phyloP scores from a whole-genome alignment of 2,797 vertebrate species.

The Muscicapa striata region DNA sequence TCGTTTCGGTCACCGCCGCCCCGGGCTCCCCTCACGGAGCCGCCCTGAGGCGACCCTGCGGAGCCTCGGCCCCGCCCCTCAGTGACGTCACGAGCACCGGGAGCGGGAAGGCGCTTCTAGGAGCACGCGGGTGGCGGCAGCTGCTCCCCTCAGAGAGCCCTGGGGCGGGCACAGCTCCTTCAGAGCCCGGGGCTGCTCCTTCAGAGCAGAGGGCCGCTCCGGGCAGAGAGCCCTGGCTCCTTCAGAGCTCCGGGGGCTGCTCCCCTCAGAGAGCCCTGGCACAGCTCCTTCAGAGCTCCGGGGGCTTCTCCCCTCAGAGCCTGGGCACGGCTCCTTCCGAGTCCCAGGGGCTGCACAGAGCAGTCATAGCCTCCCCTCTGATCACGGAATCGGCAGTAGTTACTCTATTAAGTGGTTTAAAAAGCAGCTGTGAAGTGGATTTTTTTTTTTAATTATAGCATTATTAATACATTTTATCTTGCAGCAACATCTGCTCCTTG shows the following conservation, averaged over 20 bases:
- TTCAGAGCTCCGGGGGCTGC: too few species aligned
- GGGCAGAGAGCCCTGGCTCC: background rate
- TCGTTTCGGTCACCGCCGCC: background rate
- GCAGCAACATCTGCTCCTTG: background rate
- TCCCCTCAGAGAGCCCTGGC: background rate
- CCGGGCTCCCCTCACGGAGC: background rate
- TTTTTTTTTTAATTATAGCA: background rate
- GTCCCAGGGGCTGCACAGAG: background rate
- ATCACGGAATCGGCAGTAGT: rapidly evolving
- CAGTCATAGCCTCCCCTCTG: background rate
- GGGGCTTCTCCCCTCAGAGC: background rate
- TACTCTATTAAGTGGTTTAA: background rate
- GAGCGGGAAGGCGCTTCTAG: background rate
- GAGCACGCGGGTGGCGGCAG: background rate
- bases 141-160: background rate
- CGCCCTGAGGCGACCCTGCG: background rate
- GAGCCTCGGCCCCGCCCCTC: background rate
- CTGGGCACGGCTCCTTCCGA: background rate
- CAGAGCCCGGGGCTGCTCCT: background rate
- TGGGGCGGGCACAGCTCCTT: too few species aligned
- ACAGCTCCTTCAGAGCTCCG: too few species aligned
- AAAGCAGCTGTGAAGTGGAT: background rate
- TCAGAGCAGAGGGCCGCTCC: too few species aligned
- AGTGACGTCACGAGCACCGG: background rate
- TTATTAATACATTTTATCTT: constrained; percentile 22